These are phyloP conservation scores for Oreochromis grahami DNA, from an alignment of 2,797 vertebrate genomes.

Conservation along the genomic window DNA sequence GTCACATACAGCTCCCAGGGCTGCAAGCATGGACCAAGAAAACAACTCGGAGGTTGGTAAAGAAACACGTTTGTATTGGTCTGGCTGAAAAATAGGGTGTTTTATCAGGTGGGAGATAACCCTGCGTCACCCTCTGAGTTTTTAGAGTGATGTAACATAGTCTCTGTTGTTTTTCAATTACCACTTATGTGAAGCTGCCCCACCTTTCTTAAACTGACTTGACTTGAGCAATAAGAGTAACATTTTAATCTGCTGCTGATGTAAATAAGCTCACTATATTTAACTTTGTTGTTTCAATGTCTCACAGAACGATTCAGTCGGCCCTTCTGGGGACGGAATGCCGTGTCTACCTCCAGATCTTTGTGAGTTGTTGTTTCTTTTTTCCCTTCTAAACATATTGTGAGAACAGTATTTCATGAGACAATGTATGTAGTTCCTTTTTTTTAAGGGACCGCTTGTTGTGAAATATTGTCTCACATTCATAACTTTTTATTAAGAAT, in stretches of 20 bases:
- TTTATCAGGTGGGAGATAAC: background rate
- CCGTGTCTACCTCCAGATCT: conserved; percentile 68
- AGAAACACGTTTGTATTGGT: background rate
- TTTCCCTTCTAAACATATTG: background rate
- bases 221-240: background rate
- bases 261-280: background rate
- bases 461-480: fast-evolving
- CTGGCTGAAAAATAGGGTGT: background rate
- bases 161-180: background rate
- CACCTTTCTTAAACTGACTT: background rate
- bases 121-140: background rate
- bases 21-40: conserved; percentile 73
- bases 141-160: background rate
- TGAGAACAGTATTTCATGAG: background rate
- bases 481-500: background rate
- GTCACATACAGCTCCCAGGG: conserved; percentile 23
- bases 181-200: background rate
- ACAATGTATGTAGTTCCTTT: background rate
- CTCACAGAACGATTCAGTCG: conserved; percentile 70
- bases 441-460: background rate
- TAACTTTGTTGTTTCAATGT: conserved; percentile 3
- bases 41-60: conserved; percentile 75
- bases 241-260: background rate
- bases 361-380: conserved; percentile 56
- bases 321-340: conserved; percentile 59